These are phyloP conservation scores for Volucella inanis DNA, from an alignment of 2,888 invertebrate genomes.

Conservation along the genomic window DNA sequence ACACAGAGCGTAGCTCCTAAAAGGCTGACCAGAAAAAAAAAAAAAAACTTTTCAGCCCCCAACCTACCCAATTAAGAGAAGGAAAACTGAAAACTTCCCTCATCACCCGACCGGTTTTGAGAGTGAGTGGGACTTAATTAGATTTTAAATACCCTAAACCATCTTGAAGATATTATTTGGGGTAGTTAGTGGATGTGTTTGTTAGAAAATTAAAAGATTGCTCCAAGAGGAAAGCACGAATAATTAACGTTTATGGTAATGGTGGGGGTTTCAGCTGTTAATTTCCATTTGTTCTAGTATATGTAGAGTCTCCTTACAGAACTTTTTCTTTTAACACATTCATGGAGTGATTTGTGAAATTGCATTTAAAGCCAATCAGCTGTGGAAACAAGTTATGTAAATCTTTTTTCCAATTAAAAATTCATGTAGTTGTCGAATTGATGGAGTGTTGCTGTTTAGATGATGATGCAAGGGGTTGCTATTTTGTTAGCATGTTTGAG, in stretches of 20 bases:
- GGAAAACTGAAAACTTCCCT: slow-evolving; percentile 60
- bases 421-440: slow-evolving; percentile 3
- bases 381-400: slow-evolving; percentile 14
- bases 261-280: slow-evolving; percentile 37
- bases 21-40: slow-evolving; percentile 5
- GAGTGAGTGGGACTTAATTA: slow-evolving; percentile 69
- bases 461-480: too few relatives aligned
- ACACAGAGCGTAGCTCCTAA: background rate
- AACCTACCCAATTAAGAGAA: slow-evolving; percentile 67
- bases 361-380: slow-evolving; percentile 53
- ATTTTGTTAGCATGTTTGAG: too few relatives aligned
- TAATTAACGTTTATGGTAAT: slow-evolving; percentile 56
- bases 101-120: slow-evolving; percentile 11
- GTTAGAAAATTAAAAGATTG: slow-evolving; percentile 56
- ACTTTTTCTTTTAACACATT: slow-evolving; percentile 6
- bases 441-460: too few relatives aligned
- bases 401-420: slow-evolving; percentile 27
- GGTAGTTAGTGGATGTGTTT: slow-evolving; percentile 64
- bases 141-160: slow-evolving; percentile 72
- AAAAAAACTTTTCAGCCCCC: slow-evolving; percentile 31
- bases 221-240: slow-evolving; percentile 52
- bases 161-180: slow-evolving; percentile 67
- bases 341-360: slow-evolving; percentile 16
- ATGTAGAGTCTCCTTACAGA: slow-evolving; percentile 10
- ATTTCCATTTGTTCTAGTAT: slow-evolving; percentile 21